phyloP scores from a whole-genome alignment of 1,140 invertebrate genomes.

The Drosophila murphyi region DNA sequence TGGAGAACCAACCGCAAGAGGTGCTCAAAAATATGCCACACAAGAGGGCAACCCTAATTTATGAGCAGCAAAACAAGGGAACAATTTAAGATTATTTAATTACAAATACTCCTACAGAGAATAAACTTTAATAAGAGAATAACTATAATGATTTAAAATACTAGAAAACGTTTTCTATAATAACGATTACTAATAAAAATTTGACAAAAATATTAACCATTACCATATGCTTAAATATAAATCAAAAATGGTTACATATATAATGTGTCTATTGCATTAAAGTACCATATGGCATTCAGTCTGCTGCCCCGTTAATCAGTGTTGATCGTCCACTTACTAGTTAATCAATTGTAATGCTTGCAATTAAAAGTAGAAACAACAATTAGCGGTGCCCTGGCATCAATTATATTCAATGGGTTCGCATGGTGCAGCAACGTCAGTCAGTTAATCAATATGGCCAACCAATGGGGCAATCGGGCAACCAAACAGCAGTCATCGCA shows the following conservation, averaged over 20 bases:
- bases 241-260: too few species aligned
- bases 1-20: slow-evolving; percentile 38
- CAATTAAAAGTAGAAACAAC: slow-evolving; percentile 29
- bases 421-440: slow-evolving; percentile 6
- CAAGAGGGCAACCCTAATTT: slow-evolving; percentile 11
- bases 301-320: slow-evolving; percentile 1
- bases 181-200: too few species aligned
- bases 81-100: slow-evolving; percentile 17
- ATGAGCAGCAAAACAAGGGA: slow-evolving; percentile 11
- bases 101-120: not conserved
- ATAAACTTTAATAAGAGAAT: not conserved
- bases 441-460: slow-evolving; percentile 32
- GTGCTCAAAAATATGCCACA: slow-evolving; percentile 18
- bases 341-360: slow-evolving; percentile 37
- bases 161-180: too few species aligned
- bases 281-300: not conserved
- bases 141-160: too few species aligned
- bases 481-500: not conserved
- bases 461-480: slow-evolving; percentile 7
- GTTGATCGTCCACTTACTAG: slow-evolving; percentile 2
- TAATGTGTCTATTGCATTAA: too few species aligned
- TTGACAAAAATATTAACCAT: too few species aligned
- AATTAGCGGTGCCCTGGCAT: slow-evolving; percentile 19
- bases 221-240: too few species aligned
- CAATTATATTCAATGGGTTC: slow-evolving; percentile 18